Percentiles rank a stretch among this genome's conserved stretches.
These are phyloP conservation scores for Xiphorhynchus erythropygius DNA, from an alignment of 2,797 vertebrate species.

Conservation along the genomic window DNA sequence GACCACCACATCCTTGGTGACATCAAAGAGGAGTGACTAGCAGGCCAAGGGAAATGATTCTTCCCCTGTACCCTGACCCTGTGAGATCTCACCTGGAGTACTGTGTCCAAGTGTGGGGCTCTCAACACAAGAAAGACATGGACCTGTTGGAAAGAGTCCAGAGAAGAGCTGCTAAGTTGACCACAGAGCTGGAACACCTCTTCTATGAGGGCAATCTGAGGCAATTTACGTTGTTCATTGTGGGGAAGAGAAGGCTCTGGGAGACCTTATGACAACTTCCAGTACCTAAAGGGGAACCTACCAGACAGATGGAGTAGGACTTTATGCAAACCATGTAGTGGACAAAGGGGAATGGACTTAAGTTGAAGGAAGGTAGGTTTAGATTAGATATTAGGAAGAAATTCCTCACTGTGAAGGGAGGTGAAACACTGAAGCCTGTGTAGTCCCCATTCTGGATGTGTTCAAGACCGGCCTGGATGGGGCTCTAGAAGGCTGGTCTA, in stretches of 20 bases:
- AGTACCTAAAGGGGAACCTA: neutral
- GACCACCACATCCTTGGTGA: neutral
- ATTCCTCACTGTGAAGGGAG: neutral
- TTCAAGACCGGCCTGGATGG: neutral
- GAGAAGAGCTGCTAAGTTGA: neutral
- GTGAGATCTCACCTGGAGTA: neutral
- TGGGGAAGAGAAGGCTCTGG: neutral
- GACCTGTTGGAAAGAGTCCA: neutral
- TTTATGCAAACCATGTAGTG: neutral
- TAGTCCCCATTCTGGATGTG: too few species aligned
- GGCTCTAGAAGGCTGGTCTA: neutral
- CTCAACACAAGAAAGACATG: neutral
- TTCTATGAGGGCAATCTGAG: neutral
- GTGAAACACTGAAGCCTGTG: neutral
- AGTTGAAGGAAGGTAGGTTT: neutral
- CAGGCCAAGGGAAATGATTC: neutral
- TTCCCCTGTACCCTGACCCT: neutral
- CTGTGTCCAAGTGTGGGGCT: neutral
- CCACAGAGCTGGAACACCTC: neutral
- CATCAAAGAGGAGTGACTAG: neutral
- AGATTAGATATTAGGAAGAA: neutral
- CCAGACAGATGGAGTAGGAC: neutral
- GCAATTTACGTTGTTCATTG: neutral
- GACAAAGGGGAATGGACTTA: neutral
- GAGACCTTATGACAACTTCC: neutral